A percentile compares a stretch with the other conserved stretches of the same genome.
Conservation (phyloP, 2,888 invertebrate species). For the Stenotaenia linearis region DNA sequence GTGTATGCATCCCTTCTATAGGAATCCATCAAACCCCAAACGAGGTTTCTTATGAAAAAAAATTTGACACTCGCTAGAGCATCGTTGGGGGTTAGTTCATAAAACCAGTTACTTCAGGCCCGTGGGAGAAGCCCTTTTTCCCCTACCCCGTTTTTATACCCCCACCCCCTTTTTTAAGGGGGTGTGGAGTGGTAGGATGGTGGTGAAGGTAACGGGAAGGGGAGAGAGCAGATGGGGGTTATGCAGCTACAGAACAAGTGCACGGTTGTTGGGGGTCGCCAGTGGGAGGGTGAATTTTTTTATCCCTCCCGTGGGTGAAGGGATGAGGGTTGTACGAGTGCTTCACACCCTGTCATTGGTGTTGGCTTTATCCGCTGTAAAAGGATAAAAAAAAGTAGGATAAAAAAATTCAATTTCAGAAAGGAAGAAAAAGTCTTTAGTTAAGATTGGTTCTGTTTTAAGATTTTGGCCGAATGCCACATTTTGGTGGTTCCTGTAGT, state of each 20-base stretch:
- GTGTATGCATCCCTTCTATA: slow-evolving; percentile 26
- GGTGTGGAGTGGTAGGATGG: neutral
- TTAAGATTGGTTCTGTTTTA: slow-evolving; percentile 1
- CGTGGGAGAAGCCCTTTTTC: slow-evolving; percentile 20
- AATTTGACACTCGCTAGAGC: slow-evolving; percentile 24
- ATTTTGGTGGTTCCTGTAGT: neutral
- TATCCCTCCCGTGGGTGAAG: slow-evolving; percentile 13
- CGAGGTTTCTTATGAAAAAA: slow-evolving; percentile 19
- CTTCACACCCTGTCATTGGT: slow-evolving; percentile 24
- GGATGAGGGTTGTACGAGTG: slow-evolving; percentile 20
- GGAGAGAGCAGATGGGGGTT: slow-evolving; percentile 26
- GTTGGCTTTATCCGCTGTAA: slow-evolving; percentile 1
- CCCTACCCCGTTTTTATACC: slow-evolving; percentile 7
- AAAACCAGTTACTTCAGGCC: slow-evolving; percentile 23
- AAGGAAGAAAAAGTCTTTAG: neutral
- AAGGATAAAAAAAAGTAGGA: neutral
- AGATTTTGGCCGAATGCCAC: neutral
- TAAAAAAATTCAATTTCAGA: neutral
- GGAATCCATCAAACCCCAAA: slow-evolving; percentile 26
- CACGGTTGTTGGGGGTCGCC: slow-evolving; percentile 26
- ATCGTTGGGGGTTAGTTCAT: slow-evolving; percentile 26
- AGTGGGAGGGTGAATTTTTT: slow-evolving; percentile 16
- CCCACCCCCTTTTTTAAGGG: slow-evolving; percentile 24
- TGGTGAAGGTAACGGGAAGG: slow-evolving; percentile 11
- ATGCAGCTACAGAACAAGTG: slow-evolving; percentile 19